Conservation (phyloP, 2,888 invertebrate genomes). For the Drosophila pseudotalamancana region DNA sequence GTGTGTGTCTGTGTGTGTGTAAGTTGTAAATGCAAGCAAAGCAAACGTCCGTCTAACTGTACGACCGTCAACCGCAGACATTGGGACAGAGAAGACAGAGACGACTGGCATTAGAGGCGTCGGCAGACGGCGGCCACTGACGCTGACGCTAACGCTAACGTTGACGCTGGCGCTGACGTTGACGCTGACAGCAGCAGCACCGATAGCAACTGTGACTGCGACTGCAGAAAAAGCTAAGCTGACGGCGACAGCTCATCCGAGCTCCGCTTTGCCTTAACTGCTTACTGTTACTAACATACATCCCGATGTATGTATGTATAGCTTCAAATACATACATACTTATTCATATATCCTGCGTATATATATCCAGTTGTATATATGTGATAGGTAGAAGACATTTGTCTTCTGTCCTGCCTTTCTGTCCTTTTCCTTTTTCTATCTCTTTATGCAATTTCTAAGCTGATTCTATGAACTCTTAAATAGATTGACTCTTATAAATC, state of each 20-base stretch:
- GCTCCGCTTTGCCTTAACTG: conserved; percentile 31
- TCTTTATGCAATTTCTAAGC: too few species aligned
- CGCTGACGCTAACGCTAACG: conserved; percentile 27
- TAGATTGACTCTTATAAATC: too few species aligned
- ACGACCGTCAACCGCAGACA: conserved; percentile 76
- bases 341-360: not conserved
- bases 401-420: too few species aligned
- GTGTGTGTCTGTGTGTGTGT: conserved; percentile 48
- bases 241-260: conserved; percentile 62
- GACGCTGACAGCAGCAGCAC: conserved; percentile 9
- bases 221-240: conserved; percentile 22
- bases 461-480: too few species aligned
- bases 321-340: not conserved
- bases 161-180: conserved; percentile 21
- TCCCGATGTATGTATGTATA: not conserved
- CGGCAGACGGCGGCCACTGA: conserved; percentile 48
- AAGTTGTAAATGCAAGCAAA: conserved; percentile 75
- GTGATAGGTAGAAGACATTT: too few species aligned
- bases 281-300: conserved; percentile 32
- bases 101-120: conserved; percentile 61
- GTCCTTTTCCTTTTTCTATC: too few species aligned
- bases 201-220: conserved; percentile 39
- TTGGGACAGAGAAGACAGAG: conserved; percentile 64
- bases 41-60: conserved; percentile 78
- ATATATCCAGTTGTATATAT: not conserved